These are phyloP conservation scores for Microvelia longipes DNA, from an alignment of 1,140 invertebrate genomes.

Conservation along the genomic window DNA sequence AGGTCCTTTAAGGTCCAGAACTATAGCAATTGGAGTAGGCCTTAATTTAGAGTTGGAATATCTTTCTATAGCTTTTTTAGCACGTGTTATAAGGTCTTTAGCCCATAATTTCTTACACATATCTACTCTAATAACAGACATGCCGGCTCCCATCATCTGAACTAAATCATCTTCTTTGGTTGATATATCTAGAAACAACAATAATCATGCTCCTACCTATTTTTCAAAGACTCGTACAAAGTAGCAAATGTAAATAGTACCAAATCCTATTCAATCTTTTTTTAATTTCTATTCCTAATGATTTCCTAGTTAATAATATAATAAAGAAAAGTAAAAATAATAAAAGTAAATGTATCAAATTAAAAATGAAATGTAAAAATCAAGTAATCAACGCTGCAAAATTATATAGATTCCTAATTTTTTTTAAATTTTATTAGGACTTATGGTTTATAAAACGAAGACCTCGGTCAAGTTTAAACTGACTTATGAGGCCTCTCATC, in stretches of 20 bases:
- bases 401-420: too few relatives aligned
- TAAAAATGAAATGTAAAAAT: too few relatives aligned
- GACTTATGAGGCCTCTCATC: too few relatives aligned
- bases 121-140: slow-evolving; percentile 10
- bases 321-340: too few relatives aligned
- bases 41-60: neutral
- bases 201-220: neutral
- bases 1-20: slow-evolving; percentile 10
- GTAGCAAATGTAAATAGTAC: too few relatives aligned
- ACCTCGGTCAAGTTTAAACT: too few relatives aligned
- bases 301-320: neutral
- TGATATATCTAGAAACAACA: neutral
- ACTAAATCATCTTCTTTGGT: neutral
- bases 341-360: too few relatives aligned
- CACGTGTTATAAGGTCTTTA: slow-evolving; percentile 1
- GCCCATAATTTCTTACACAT: neutral
- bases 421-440: too few relatives aligned
- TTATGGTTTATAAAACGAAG: too few relatives aligned
- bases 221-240: too few relatives aligned
- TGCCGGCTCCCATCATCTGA: slow-evolving; percentile 13
- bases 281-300: neutral
- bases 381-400: too few relatives aligned
- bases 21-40: slow-evolving; percentile 9
- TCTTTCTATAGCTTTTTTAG: slow-evolving; percentile 2
- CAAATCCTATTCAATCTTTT: neutral